phyloP scores from a whole-genome alignment of 2,797 vertebrate species.

The Chloroceryle inda region DNA sequence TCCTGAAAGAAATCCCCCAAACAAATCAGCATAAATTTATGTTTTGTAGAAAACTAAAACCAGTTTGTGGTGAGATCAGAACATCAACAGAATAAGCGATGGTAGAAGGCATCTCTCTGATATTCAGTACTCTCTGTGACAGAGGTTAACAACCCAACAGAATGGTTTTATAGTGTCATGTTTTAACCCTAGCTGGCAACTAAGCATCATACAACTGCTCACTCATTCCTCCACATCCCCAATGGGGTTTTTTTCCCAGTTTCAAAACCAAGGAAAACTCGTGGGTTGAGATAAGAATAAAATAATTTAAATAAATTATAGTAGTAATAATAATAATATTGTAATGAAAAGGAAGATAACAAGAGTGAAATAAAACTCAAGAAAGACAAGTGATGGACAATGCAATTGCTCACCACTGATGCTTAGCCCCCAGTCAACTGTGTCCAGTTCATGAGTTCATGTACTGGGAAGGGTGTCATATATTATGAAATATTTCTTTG shows the following conservation, averaged over 20 bases:
- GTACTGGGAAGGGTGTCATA: not conserved
- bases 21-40: not conserved
- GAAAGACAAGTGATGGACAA: not conserved
- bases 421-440: not conserved
- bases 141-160: not conserved
- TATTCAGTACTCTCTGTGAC: not conserved
- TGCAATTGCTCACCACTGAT: not conserved
- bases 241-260: no score
- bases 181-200: not conserved
- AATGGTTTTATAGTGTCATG: not conserved
- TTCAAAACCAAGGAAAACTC: not conserved
- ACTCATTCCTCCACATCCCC: not conserved
- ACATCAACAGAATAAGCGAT: not conserved
- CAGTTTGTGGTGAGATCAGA: not conserved
- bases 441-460: not conserved
- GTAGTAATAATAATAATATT: not conserved
- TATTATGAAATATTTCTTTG: not conserved
- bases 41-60: not conserved
- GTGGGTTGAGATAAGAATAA: not conserved
- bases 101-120: not conserved
- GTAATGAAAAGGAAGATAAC: not conserved
- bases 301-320: not conserved
- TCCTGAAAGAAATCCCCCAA: not conserved
- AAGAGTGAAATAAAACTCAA: not conserved
- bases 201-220: not conserved